Conservation (phyloP, 2,113 vertebrate genomes). For the Passer domesticus region DNA sequence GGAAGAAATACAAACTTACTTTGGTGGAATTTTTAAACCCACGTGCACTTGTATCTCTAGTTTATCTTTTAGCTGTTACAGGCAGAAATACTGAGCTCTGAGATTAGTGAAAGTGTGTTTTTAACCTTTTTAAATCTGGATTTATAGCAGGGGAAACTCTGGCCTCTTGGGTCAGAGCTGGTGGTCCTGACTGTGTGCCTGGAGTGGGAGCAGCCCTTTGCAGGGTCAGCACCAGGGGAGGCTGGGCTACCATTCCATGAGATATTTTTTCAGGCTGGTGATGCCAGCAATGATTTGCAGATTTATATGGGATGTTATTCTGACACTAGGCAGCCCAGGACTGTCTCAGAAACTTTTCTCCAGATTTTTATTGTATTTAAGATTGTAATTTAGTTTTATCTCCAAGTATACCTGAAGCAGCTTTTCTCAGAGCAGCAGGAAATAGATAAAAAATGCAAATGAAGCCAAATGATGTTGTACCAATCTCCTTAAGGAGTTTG, state of each 20-base stretch:
- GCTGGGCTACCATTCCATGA: background rate
- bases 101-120: background rate
- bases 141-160: background rate
- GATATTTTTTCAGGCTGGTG: background rate
- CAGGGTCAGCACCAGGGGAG: background rate
- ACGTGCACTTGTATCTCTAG: background rate
- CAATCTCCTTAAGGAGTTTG: background rate
- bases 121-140: background rate
- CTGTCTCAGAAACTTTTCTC: background rate
- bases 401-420: background rate
- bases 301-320: background rate
- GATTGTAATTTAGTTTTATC: background rate
- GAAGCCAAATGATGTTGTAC: background rate
- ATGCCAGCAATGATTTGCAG: background rate
- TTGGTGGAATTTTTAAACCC: background rate
- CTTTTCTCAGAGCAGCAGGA: background rate
- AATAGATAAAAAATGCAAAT: slow-evolving; percentile 9
- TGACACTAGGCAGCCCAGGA: background rate
- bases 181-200: background rate
- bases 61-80: background rate
- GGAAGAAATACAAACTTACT: background rate
- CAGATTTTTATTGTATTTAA: background rate
- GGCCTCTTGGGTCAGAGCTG: background rate
- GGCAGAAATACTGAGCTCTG: background rate
- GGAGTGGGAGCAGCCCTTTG: background rate